Conservation (phyloP, 2,113 vertebrate genomes). For the Ancistrus triradiatus region DNA sequence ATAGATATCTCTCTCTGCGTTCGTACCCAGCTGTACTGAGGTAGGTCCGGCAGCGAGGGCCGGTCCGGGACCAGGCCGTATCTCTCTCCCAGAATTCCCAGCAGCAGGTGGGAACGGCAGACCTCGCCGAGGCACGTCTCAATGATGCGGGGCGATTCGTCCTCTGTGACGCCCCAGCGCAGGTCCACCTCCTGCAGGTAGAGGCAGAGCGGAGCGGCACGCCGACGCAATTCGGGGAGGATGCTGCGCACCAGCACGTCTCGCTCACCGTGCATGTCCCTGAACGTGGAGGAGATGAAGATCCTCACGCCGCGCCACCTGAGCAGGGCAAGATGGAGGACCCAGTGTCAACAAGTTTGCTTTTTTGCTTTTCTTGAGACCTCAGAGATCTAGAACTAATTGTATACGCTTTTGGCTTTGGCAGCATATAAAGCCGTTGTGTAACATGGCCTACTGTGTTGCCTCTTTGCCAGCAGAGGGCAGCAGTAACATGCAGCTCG, state of each 20-base stretch:
- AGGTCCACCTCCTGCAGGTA: slow-evolving; percentile 80
- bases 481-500: no score
- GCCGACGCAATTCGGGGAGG: slow-evolving; percentile 77
- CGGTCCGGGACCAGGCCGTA: slow-evolving; percentile 72
- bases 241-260: slow-evolving; percentile 75
- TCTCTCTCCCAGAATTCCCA: slow-evolving; percentile 80
- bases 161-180: slow-evolving; percentile 85
- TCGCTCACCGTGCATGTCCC: slow-evolving; percentile 84
- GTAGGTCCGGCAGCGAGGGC: slow-evolving; percentile 73
- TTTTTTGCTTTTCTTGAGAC: no score
- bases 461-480: no score
- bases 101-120: slow-evolving; percentile 76
- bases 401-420: no score
- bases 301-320: slow-evolving; percentile 79
- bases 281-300: slow-evolving; percentile 87
- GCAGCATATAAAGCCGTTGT: no score
- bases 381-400: no score
- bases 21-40: slow-evolving; percentile 81
- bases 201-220: slow-evolving; percentile 64
- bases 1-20: no score
- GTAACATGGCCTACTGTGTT: no score
- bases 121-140: slow-evolving; percentile 83
- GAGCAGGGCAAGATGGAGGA: background rate
- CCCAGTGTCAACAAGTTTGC: background rate
- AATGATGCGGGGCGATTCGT: slow-evolving; percentile 71